phyloP scores from a whole-genome alignment of 2,797 vertebrate genomes.

The Spinus pinus region DNA sequence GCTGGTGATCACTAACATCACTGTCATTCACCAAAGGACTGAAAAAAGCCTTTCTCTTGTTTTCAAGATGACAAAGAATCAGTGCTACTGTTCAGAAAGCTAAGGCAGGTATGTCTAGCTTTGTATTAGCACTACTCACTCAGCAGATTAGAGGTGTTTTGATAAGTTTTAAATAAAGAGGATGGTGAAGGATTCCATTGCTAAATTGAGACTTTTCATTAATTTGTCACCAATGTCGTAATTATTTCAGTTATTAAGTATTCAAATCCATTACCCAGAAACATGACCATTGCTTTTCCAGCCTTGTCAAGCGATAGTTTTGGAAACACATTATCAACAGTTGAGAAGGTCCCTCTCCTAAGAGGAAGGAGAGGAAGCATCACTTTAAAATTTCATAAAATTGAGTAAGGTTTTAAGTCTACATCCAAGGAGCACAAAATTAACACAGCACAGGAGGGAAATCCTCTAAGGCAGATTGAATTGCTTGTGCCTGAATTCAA shows the following conservation, averaged over 20 bases:
- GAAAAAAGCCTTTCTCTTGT: background rate
- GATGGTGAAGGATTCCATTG: background rate
- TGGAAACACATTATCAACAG: background rate
- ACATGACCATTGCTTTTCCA: background rate
- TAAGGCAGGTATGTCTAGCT: background rate
- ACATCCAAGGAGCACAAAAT: background rate
- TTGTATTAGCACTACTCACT: background rate
- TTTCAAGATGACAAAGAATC: constrained; percentile 7
- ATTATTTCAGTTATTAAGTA: background rate
- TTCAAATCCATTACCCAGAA: background rate
- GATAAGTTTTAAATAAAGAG: background rate
- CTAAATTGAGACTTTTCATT: background rate
- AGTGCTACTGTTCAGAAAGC: background rate
- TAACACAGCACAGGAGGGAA: background rate
- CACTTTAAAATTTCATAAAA: background rate
- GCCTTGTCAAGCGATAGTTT: background rate
- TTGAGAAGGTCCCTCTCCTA: background rate
- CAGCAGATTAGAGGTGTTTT: background rate
- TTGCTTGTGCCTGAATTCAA: background rate
- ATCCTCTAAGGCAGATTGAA: background rate
- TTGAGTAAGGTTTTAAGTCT: background rate
- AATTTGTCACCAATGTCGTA: background rate
- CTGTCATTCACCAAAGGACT: background rate
- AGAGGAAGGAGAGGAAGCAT: background rate
- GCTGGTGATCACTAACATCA: background rate